Evolutionary conservation across 2,797 vertebrate species (phyloP), one percentile per base, ranked within the genome.

Genomic region (Muscicapa striata): DNA sequence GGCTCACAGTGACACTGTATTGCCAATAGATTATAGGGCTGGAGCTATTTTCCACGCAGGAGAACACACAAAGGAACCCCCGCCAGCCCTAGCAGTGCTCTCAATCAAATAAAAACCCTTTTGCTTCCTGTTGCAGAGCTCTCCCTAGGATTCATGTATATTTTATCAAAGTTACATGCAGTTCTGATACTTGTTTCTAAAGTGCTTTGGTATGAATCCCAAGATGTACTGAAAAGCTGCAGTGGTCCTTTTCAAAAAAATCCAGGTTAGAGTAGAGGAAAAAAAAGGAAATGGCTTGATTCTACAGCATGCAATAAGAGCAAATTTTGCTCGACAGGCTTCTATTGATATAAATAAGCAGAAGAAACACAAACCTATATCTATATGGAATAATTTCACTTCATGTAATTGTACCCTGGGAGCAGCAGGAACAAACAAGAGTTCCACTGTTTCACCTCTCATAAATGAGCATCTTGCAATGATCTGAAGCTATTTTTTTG

Each of bases 141-240:
- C 81, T 95, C 61, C 49, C 88, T 92, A 93, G 85, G 87, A 84
- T 96, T 95, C 85, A 94, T 95, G 90, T 94, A 95, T 96, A 94
- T 94, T 95, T 93, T 95, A 90, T 95, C 94, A 92, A 96, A 95
- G 94, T 84, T 95, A 79, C 88, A 93, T 45, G 48, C 74, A 79
- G 62, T 89, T 94, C 66, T 95, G 95, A 91, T 93, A 76, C 85
- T 95, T 90, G 73, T 88, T 96, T 95, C 63, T 73, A 63, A 94
- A 94, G 76, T 90, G 80, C 83, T 82, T 90, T 73, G 38, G 52
- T 67, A 70, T 43, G 91, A 96, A 95, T 94, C 89, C 85, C 92
- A 91, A 90, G 85, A 66, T 88, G 26, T 81, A 52, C 38, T 61
- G 73, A 86, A 94, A 92, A 48, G 59, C 48, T 88, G 69, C 73